These are phyloP conservation scores for Melinaea menophilus DNA, from an alignment of 2,888 invertebrate genomes.

Conservation along the genomic window DNA sequence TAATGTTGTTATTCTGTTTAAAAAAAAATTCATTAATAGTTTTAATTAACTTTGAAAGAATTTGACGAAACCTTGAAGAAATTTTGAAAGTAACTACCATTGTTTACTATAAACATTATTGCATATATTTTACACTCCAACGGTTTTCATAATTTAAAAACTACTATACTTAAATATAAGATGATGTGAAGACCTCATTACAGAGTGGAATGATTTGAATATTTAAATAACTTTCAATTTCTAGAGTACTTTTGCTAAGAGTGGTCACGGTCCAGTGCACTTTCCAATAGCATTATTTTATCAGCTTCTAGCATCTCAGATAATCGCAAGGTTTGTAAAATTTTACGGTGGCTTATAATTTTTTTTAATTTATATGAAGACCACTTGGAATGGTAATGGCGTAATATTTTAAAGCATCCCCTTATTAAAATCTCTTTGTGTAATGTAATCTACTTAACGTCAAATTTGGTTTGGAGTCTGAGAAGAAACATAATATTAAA, in stretches of 20 bases:
- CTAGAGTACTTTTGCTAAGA: no score
- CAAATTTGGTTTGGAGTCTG: constrained; percentile 3
- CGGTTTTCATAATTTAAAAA: neutral
- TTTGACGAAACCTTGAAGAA: no score
- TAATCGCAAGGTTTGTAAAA: constrained; percentile 25
- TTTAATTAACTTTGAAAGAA: no score
- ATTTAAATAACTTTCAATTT: no score
- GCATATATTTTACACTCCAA: no score
- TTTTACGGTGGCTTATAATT: constrained; percentile 23
- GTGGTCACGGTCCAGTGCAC: constrained; percentile 9
- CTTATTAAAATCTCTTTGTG: constrained; percentile 15
- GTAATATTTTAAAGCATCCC: constrained; percentile 24
- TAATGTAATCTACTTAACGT: neutral
- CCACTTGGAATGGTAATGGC: constrained; percentile 26
- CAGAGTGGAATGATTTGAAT: neutral
- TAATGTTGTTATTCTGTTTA: no score
- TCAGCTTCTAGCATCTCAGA: constrained; percentile 24
- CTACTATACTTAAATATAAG: neutral
- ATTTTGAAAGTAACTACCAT: no score
- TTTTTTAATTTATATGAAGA: constrained; percentile 1
- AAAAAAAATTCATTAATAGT: no score
- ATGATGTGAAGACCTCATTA: no score
- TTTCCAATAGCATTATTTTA: constrained; percentile 17
- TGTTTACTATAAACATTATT: no score
- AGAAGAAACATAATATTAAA: neutral